A percentile compares a stretch with the other conserved stretches of the same genome.
These are phyloP conservation scores for Dermochelys coriacea DNA, from an alignment of 2,797 vertebrate genomes.

Conservation along the genomic window DNA sequence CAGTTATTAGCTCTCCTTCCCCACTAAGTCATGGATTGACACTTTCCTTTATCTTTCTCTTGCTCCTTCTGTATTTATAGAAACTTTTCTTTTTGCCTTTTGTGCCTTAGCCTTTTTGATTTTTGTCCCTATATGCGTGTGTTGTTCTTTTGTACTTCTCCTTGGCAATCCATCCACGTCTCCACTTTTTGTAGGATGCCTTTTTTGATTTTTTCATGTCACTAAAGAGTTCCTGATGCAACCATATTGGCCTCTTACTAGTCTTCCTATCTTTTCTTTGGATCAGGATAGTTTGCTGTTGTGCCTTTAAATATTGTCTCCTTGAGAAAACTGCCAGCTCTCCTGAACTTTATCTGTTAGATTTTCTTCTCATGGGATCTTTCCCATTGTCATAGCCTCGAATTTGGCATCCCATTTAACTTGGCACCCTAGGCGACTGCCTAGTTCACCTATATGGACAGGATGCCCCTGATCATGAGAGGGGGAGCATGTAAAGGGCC, in stretches of 20 bases:
- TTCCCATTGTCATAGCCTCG: no score
- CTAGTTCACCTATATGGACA: no score
- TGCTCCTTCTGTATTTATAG: background rate
- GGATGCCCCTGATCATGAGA: no score
- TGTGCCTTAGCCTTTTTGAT: background rate
- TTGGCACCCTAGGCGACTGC: no score
- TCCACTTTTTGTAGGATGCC: background rate
- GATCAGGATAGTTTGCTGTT: background rate
- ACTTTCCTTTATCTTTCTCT: background rate
- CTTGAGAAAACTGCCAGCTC: background rate
- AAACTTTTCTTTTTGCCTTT: background rate
- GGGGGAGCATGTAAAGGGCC: no score
- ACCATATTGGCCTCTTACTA: background rate
- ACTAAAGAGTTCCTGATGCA: background rate
- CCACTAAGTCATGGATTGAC: background rate
- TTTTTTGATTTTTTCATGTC: background rate
- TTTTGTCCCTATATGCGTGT: background rate
- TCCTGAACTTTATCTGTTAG: background rate
- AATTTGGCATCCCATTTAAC: no score
- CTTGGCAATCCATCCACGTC: background rate
- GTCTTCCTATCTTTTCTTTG: background rate
- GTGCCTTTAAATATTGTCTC: background rate
- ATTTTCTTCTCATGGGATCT: background rate
- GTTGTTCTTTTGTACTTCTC: background rate
- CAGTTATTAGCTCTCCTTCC: background rate